A percentile compares a stretch with the other conserved stretches of the same genome.
These are phyloP conservation scores for Ormyrus rosae DNA, from an alignment of 2,888 invertebrate genomes.

Conservation along the genomic window DNA sequence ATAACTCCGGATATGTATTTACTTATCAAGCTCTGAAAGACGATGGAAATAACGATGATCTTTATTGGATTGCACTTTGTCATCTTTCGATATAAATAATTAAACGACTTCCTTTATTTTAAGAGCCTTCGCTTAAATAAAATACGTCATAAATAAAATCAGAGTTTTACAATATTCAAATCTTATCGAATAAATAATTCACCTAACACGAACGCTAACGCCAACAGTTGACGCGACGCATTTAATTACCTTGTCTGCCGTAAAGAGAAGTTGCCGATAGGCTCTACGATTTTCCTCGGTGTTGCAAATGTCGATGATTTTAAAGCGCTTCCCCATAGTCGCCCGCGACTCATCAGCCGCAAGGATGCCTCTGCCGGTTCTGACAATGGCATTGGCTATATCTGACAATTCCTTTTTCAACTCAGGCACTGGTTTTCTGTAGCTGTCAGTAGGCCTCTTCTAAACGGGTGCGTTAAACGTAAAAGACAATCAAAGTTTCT, in stretches of 20 bases:
- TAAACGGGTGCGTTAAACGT: too few relatives aligned
- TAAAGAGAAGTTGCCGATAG: constrained; percentile 94
- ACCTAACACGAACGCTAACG: too few relatives aligned
- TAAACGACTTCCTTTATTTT: background rate
- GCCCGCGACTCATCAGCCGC: constrained; percentile 98
- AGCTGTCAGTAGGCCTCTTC: constrained; percentile 71
- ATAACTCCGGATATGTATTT: constrained; percentile 97
- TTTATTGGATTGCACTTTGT: too few relatives aligned
- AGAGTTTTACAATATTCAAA: too few relatives aligned
- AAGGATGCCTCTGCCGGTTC: constrained; percentile 96
- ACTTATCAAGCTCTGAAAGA: constrained; percentile 78
- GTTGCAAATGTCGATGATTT: constrained; percentile 94
- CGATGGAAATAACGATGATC: background rate
- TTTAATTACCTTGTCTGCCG: constrained; percentile 80
- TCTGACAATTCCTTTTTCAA: constrained; percentile 91
- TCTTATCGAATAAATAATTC: too few relatives aligned
- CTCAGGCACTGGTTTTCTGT: constrained; percentile 79
- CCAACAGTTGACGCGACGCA: too few relatives aligned
- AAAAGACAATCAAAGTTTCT: too few relatives aligned
- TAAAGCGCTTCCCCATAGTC: constrained; percentile 92
- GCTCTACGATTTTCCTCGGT: constrained; percentile 92
- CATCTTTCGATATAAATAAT: background rate
- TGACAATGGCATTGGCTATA: constrained; percentile 93
- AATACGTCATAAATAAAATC: too few relatives aligned
- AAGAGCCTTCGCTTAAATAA: background rate